Evolutionary conservation across 2,797 vertebrate species (phyloP).

Genomic region (Phataginus tetradactyla): DNA sequence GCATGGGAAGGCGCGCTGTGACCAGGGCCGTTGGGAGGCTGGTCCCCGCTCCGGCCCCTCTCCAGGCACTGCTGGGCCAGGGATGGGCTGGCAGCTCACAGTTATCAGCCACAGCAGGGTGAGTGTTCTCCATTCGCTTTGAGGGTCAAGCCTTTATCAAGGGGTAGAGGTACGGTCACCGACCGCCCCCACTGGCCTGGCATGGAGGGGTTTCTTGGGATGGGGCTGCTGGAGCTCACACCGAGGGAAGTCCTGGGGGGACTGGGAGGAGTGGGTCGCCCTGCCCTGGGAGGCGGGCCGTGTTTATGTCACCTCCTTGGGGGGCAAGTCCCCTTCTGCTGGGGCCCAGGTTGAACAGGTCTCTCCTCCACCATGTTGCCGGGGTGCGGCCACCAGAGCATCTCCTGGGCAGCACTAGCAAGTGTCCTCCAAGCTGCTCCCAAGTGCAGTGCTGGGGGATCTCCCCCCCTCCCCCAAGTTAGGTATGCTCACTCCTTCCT

Average conservation of each 20-base stretch:
- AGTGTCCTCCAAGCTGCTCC: not conserved
- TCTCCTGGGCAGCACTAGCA: fast-evolving
- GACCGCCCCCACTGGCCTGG: fast-evolving
- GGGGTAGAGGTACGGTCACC: fast-evolving
- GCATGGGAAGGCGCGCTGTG: not conserved
- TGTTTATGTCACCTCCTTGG: fast-evolving
- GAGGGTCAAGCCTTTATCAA: too few relatives aligned
- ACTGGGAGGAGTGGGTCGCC: not conserved
- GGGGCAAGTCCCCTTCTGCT: not conserved
- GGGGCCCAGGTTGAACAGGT: fast-evolving
- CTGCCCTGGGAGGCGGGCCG: not conserved
- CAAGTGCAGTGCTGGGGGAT: fast-evolving
- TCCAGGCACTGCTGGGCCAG: fast-evolving
- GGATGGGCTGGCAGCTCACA: fast-evolving
- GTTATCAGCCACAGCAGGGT: not conserved
- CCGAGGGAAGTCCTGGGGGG: not conserved
- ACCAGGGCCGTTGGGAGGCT: fast-evolving
- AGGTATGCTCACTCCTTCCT: not conserved
- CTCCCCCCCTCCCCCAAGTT: not conserved
- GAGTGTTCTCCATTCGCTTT: fast-evolving
- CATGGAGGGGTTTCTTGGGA: not conserved
- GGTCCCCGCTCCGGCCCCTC: not conserved
- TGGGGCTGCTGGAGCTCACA: fast-evolving
- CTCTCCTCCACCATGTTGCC: fast-evolving
- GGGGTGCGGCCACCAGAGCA: fast-evolving